Percentiles rank a stretch among this genome's conserved stretches.
phyloP scores from a whole-genome alignment of 2,113 vertebrate species.

The Isurus oxyrinchus region DNA sequence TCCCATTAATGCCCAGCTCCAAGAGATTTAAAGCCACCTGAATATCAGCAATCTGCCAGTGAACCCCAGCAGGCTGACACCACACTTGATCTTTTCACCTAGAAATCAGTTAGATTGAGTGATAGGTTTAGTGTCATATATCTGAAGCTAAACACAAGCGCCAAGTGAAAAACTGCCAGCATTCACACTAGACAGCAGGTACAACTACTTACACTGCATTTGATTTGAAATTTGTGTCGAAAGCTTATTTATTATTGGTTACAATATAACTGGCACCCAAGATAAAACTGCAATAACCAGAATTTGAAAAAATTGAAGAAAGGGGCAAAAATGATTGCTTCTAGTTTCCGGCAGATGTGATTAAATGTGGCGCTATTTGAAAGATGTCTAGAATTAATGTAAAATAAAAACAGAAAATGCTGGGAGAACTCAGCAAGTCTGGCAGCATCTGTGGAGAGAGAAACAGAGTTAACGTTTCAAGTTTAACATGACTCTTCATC shows the following conservation, averaged over 20 bases:
- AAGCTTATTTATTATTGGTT: neutral
- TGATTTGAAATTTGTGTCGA: neutral
- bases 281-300: neutral
- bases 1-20: neutral
- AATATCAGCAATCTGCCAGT: neutral
- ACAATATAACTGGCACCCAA: neutral
- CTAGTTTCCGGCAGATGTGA: neutral
- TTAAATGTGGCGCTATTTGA: neutral
- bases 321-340: neutral
- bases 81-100: neutral
- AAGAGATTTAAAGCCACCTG: neutral
- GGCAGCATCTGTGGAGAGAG: no score
- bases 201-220: neutral
- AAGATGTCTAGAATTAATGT: neutral
- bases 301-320: neutral
- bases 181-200: neutral
- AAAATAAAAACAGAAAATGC: no score
- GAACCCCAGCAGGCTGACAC: neutral
- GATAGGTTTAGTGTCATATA: neutral
- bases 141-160: neutral
- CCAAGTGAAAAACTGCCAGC: neutral
- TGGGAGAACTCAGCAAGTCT: no score
- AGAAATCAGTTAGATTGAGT: neutral
- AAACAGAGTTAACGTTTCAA: no score
- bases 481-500: no score